phyloP scores from a whole-genome alignment of 37 sponge, comb jelly and placozoan species.

The Aplysina aerophoba region DNA sequence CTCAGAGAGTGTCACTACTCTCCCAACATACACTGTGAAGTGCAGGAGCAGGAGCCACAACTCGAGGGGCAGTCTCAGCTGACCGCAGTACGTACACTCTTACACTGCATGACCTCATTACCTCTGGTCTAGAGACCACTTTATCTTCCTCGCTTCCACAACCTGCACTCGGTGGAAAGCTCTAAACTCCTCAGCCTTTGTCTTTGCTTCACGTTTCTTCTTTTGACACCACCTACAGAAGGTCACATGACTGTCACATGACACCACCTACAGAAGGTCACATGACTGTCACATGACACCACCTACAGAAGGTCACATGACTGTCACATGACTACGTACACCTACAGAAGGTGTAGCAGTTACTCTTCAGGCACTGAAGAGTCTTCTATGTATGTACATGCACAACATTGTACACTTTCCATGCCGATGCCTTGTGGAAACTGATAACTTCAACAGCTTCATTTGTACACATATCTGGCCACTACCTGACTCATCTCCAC shows the following conservation, averaged over 20 bases:
- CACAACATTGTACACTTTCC: background rate
- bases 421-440: background rate
- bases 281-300: no score
- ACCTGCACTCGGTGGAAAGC: constrained; percentile 8
- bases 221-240: constrained; percentile 17
- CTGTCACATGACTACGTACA: no score
- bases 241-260: no score
- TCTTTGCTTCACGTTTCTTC: background rate
- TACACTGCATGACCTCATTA: background rate
- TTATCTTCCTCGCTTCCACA: background rate
- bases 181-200: constrained; percentile 19
- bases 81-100: background rate
- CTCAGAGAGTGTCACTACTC: no score
- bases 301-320: no score
- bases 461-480: no score
- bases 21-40: no score
- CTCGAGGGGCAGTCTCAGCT: no score
- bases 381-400: background rate
- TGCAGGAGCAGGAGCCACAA: no score
- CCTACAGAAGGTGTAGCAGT: background rate
- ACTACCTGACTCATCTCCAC: no score
- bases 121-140: constrained; percentile 33
- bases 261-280: no score
- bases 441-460: no score
- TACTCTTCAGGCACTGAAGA: background rate